Base-by-base conservation (phyloP, 2,888 invertebrate genomes). In the Metellina segmentata region DNA sequence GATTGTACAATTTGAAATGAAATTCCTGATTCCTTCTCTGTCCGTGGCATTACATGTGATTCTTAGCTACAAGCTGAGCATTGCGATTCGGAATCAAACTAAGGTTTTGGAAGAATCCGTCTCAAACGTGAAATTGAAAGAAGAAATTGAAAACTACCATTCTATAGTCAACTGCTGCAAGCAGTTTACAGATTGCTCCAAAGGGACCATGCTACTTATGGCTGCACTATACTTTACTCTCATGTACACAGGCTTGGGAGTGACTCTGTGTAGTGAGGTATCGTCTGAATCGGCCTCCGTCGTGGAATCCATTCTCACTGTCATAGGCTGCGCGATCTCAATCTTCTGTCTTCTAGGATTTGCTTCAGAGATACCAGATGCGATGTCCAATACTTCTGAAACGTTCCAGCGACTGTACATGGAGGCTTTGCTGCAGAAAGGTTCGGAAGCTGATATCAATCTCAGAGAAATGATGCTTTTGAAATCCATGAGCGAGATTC, bases 11-110 rank as follows among this genome's bases (percentile, higher is more conserved):
- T 85, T 61, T 19, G 52, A 6, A 0, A 34, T 70, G 20, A 85
- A 75, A n/a, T 85, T 85, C 74, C 13, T 85, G 6, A 34, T 75
- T 9, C 61, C 61, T 4, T 81, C 70, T 7, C n/a, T 81, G 9
- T 7, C 81, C 1, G n/a, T n/a, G 9, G 16, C 48, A 7, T 4
- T 81, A 0, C 69, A 70, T 9, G n/a, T 48, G n/a, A 1, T 49
- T 13, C 20, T 81, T 53, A 81, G 70, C 11, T 49, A 81, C n/a
- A 69, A 81, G 8, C 34, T 81, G 16, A 7, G 61, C 0, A n/a
- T 48, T 7, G 81, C 81, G 4, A 81, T 81, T 70, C 81, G 8
- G 8, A 70, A 4, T 2, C 81, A 81, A 16, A 49, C 8, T 70
- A 8, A 48, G n/a, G 13, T 20, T 13, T 7, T 81, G 49, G 20